Evolutionary conservation across 2,797 vertebrate species (phyloP).

Genomic region (Diplodus sargus): DNA sequence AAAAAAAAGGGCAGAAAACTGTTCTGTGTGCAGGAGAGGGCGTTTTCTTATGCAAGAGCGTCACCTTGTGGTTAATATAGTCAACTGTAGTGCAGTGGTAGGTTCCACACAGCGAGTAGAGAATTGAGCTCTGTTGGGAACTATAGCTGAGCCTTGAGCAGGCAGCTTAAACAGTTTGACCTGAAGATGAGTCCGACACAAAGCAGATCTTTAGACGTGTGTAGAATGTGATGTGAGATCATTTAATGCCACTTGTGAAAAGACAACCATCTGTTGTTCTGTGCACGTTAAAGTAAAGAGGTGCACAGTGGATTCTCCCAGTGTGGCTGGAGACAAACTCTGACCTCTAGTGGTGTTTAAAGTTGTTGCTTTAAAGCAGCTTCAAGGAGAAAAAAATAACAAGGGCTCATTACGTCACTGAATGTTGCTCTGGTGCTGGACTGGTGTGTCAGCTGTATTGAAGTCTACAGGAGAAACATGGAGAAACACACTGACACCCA

Average conservation of each 20-base stretch:
- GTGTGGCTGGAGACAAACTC: conserved; percentile 13
- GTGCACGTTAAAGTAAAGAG: neutral
- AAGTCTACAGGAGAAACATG: no score
- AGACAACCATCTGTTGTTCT: neutral
- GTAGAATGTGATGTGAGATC: neutral
- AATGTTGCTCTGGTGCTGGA: no score
- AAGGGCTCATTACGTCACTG: no score
- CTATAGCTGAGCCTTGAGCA: neutral
- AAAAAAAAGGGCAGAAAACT: neutral
- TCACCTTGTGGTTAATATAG: conserved; percentile 52
- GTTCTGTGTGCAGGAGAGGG: neutral
- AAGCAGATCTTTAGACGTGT: neutral
- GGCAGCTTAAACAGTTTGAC: neutral
- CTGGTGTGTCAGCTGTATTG: no score
- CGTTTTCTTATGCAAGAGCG: conserved; percentile 19
- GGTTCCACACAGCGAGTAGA: neutral
- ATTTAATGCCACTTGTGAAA: neutral
- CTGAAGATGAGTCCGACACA: neutral
- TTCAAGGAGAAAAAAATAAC: no score
- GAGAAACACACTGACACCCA: no score
- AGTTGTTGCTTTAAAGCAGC: neutral
- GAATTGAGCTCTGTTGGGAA: neutral
- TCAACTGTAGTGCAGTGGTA: neutral
- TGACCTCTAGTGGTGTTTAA: conserved; percentile 62
- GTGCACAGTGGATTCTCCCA: neutral